phyloP scores from a whole-genome alignment of 2,888 invertebrate species.

The Suillia variegata region DNA sequence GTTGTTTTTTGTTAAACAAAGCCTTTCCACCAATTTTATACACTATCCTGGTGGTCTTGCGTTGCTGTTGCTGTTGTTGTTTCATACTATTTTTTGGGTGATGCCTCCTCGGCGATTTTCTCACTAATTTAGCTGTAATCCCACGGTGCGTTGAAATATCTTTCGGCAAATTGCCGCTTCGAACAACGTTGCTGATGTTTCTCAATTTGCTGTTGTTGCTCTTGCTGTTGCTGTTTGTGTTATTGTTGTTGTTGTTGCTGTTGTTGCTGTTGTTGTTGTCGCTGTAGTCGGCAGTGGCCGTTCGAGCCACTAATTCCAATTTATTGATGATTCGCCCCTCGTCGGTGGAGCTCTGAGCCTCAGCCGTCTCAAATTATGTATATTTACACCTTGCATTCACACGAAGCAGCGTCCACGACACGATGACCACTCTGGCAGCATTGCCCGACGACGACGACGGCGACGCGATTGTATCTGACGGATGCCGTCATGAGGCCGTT shows the following conservation, averaged over 20 bases:
- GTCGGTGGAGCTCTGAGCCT: neutral
- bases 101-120: conserved; percentile 11
- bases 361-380: conserved; percentile 14
- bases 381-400: conserved; percentile 28
- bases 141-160: conserved; percentile 12
- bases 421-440: neutral
- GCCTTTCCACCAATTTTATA: conserved; percentile 12
- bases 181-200: neutral
- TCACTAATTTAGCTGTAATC: conserved; percentile 15
- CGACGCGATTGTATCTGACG: no score
- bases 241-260: neutral
- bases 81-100: neutral
- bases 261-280: neutral
- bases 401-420: conserved; percentile 1
- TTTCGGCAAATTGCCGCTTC: conserved; percentile 14
- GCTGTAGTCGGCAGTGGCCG: conserved; percentile 9
- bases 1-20: conserved; percentile 2
- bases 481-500: no score
- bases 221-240: neutral
- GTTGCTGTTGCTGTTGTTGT: conserved; percentile 2
- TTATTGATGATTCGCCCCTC: conserved; percentile 26
- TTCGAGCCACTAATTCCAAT: conserved; percentile 23
- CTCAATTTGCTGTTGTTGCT: neutral
- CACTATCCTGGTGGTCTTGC: conserved; percentile 40
- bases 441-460: no score